These are phyloP conservation scores for Ginglymostoma cirratum DNA, from an alignment of 2,113 vertebrate species.

Conservation along the genomic window DNA sequence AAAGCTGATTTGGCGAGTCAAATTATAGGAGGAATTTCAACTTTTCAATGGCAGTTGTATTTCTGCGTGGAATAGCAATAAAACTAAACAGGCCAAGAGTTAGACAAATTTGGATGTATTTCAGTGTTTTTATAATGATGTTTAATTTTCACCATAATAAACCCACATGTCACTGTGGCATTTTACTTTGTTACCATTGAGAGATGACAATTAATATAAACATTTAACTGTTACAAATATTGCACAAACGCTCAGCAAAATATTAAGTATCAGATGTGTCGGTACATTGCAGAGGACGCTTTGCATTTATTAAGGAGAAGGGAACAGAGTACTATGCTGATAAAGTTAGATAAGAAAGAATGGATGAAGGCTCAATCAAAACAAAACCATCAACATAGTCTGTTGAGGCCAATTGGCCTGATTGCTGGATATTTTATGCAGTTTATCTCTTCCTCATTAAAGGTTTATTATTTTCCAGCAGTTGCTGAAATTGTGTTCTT, in stretches of 20 bases:
- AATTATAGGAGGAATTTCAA: not conserved
- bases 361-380: not conserved
- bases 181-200: not conserved
- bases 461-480: not conserved
- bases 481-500: not conserved
- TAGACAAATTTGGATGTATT: not conserved
- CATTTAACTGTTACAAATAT: not conserved
- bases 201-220: not conserved
- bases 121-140: not conserved
- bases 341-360: not conserved
- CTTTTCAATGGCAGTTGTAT: not conserved
- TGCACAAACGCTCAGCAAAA: not conserved
- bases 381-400: not conserved
- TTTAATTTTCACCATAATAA: not conserved
- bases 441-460: not conserved
- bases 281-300: not conserved
- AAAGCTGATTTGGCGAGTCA: not conserved
- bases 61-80: too few species aligned
- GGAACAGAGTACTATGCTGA: not conserved
- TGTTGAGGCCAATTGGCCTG: not conserved
- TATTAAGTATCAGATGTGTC: not conserved
- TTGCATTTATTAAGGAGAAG: not conserved
- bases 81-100: not conserved
- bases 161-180: not conserved
- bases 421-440: not conserved